Evolutionary conservation across 2,797 vertebrate genomes (phyloP).

Genomic region (Pseudochaenichthys georgianus): DNA sequence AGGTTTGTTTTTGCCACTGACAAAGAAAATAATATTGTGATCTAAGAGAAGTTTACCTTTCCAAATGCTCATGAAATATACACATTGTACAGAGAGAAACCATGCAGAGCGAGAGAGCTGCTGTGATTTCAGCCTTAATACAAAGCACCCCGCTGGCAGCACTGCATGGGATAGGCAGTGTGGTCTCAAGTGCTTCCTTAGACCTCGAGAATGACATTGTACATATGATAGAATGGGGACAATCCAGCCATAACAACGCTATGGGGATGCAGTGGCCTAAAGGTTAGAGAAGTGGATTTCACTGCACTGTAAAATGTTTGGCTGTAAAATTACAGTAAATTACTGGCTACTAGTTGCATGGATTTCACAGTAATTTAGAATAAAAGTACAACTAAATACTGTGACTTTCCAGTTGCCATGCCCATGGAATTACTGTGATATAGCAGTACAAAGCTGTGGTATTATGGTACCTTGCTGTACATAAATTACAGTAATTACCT

Average conservation of each 20-base stretch:
- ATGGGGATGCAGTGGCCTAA: slow-evolving; percentile 15
- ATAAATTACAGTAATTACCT: too few species aligned
- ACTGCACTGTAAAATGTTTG: background rate
- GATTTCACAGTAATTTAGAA: too few species aligned
- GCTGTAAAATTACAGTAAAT: too few species aligned
- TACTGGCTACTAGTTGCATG: too few species aligned
- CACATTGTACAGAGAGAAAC: slow-evolving; percentile 8
- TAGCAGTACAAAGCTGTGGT: too few species aligned
- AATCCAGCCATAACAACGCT: background rate
- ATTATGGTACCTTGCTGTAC: too few species aligned
- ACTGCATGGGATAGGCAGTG: slow-evolving; percentile 9
- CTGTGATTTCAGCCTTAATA: slow-evolving; percentile 39
- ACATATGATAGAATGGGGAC: slow-evolving; percentile 20
- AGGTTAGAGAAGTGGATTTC: slow-evolving; percentile 25
- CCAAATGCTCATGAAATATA: slow-evolving; percentile 58
- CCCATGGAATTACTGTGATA: too few species aligned
- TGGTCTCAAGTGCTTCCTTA: slow-evolving; percentile 16
- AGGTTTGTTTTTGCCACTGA: background rate
- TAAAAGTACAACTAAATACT: too few species aligned
- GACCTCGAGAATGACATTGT: slow-evolving; percentile 31
- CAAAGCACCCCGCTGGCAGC: slow-evolving; percentile 43
- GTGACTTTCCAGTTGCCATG: too few species aligned
- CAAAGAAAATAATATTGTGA: background rate
- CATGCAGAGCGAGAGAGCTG: slow-evolving; percentile 26
- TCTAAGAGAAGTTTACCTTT: slow-evolving; percentile 42